A percentile compares a stretch with the other conserved stretches of the same genome.
These are phyloP conservation scores for Lypha dubia DNA, from an alignment of 2,888 invertebrate species.

Conservation along the genomic window DNA sequence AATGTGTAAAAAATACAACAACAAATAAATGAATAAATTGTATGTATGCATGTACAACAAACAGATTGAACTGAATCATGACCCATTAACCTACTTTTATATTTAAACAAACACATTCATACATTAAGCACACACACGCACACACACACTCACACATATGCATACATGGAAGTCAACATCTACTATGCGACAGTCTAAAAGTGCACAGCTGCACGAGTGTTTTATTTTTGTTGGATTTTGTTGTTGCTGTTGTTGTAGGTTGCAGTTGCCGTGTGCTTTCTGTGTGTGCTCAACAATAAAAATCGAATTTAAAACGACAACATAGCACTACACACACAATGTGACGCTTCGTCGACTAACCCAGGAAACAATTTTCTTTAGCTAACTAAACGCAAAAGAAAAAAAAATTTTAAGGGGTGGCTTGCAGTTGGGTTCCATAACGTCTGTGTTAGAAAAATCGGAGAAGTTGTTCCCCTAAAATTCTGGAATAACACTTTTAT, in stretches of 20 bases:
- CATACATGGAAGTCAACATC: slow-evolving; percentile 22
- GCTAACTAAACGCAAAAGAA: no score
- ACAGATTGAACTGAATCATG: slow-evolving; percentile 80
- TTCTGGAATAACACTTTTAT: no score
- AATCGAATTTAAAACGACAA: slow-evolving; percentile 33
- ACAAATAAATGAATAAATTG: slow-evolving; percentile 33
- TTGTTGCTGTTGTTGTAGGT: not conserved
- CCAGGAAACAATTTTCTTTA: no score
- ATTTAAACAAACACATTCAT: slow-evolving; percentile 28
- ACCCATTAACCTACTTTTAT: slow-evolving; percentile 80
- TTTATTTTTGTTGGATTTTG: not conserved
- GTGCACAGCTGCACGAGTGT: slow-evolving; percentile 51
- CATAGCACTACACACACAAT: not conserved
- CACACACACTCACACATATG: slow-evolving; percentile 7
- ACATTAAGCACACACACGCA: not conserved
- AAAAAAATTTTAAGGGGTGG: no score
- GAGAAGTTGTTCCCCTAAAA: no score
- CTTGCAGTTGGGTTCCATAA: no score
- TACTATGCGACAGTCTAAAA: slow-evolving; percentile 22
- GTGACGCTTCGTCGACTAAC: not conserved
- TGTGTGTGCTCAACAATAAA: slow-evolving; percentile 44
- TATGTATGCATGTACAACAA: slow-evolving; percentile 47
- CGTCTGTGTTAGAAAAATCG: no score
- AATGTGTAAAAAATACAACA: slow-evolving; percentile 39
- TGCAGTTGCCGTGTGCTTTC: slow-evolving; percentile 14